Conservation (phyloP, 2,888 invertebrate genomes). For the Hesperia comma region DNA sequence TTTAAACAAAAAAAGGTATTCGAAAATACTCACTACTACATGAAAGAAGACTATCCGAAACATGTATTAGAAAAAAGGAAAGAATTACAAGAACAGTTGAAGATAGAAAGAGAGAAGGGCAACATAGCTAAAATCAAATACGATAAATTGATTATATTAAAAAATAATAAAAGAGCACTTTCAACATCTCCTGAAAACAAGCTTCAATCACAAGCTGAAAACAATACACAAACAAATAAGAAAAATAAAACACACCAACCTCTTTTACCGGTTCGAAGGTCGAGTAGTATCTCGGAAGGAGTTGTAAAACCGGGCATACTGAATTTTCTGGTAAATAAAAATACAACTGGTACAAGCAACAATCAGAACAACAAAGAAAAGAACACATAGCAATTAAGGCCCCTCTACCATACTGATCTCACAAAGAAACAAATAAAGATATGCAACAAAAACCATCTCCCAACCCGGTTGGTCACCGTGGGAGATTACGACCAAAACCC, state of each 20-base stretch:
- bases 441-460: too few species aligned
- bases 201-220: not conserved
- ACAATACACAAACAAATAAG: conserved; percentile 36
- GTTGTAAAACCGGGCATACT: conserved; percentile 42
- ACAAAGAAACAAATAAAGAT: too few species aligned
- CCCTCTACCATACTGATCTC: too few species aligned
- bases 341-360: too few species aligned
- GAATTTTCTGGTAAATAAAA: too few species aligned
- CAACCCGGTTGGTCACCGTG: too few species aligned
- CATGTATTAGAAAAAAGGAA: conserved; percentile 41
- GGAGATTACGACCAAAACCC: too few species aligned
- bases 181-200: conserved; percentile 36
- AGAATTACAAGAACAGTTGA: conserved; percentile 39
- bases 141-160: conserved; percentile 40
- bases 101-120: conserved; percentile 39
- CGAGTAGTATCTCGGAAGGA: conserved; percentile 41
- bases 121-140: conserved; percentile 42
- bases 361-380: too few species aligned
- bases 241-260: conserved; percentile 39
- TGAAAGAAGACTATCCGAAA: conserved; percentile 42
- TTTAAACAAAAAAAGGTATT: conserved; percentile 35
- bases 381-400: too few species aligned
- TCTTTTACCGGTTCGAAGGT: conserved; percentile 21
- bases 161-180: conserved; percentile 38
- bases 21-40: conserved; percentile 38